phyloP scores from a whole-genome alignment of 2,797 vertebrate species.

The Cheirogaleus major region DNA sequence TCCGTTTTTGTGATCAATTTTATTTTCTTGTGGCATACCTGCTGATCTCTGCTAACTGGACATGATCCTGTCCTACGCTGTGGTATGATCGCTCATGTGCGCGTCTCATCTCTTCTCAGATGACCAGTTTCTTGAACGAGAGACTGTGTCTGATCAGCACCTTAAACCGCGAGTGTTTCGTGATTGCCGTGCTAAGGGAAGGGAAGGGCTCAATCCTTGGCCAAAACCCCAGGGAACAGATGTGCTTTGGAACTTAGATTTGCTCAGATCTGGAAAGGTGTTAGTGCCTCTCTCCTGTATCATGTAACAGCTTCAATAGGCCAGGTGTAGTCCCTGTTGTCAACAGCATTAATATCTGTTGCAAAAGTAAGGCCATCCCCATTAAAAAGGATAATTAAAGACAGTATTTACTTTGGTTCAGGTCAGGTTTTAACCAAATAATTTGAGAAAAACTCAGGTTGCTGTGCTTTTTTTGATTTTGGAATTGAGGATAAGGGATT shows the following conservation, averaged over 20 bases:
- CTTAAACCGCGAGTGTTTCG: not conserved
- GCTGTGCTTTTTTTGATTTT: not conserved
- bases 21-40: not conserved
- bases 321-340: not conserved
- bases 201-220: accelerated
- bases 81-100: not conserved
- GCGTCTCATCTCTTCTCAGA: not conserved
- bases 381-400: not conserved
- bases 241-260: not conserved
- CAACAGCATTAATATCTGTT: not conserved
- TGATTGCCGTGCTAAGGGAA: no score
- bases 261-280: not conserved
- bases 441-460: not conserved
- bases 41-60: not conserved
- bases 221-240: not conserved
- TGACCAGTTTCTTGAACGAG: accelerated
- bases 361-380: accelerated
- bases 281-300: accelerated
- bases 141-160: accelerated
- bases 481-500: not conserved
- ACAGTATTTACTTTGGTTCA: not conserved
- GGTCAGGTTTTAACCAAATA: not conserved
- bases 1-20: accelerated
- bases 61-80: accelerated
- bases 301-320: accelerated